phyloP scores from a whole-genome alignment of 2,113 vertebrate species.

The Nyctibius bracteatus region DNA sequence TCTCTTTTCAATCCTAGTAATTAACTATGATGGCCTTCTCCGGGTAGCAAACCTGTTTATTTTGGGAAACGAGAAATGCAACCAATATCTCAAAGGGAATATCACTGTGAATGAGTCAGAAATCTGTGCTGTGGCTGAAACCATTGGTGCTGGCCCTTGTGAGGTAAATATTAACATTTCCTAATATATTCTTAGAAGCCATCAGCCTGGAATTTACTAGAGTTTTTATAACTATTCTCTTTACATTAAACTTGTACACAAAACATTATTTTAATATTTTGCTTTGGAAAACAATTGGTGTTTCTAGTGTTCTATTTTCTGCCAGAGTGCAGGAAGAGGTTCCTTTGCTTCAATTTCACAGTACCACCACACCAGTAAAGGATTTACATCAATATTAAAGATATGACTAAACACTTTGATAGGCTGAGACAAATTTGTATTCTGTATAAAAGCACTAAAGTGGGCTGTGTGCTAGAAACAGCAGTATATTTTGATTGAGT shows the following conservation, averaged over 20 bases:
- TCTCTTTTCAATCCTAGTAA: constrained; percentile 71
- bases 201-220: background rate
- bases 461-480: background rate
- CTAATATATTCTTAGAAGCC: background rate
- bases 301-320: background rate
- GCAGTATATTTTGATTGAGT: background rate
- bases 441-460: background rate
- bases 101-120: constrained; percentile 87
- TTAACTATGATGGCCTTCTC: constrained; percentile 84
- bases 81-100: constrained; percentile 86
- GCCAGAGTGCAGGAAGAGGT: background rate
- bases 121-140: constrained; percentile 90
- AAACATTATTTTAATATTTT: background rate
- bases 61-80: constrained; percentile 86
- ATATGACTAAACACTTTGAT: background rate
- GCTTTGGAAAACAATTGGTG: background rate
- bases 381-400: background rate
- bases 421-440: background rate
- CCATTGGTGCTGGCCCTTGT: constrained; percentile 88
- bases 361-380: accelerated
- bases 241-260: background rate
- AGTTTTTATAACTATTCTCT: background rate
- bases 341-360: background rate
- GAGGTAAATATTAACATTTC: constrained; percentile 80
- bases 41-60: constrained; percentile 85